Conservation (phyloP, 2,888 invertebrate species). For the Mesorhabditis spiculigera region DNA sequence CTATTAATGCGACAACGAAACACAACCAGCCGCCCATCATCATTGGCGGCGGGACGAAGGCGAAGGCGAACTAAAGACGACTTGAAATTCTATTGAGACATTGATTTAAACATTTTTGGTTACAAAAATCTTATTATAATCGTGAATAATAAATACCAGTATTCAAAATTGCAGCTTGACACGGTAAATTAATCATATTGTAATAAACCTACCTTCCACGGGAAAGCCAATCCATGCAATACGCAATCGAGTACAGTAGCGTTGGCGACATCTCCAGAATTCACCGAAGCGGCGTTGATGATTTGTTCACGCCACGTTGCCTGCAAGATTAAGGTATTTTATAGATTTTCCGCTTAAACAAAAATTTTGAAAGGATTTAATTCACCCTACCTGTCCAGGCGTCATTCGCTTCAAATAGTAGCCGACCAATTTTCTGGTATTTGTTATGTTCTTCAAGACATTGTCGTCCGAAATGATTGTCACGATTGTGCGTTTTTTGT, state of each 20-base stretch:
- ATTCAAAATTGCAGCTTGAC: too few relatives aligned
- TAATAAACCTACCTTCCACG: too few relatives aligned
- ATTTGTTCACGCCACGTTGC: conserved; percentile 46
- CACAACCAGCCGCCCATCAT: conserved; percentile 67
- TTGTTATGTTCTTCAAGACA: conserved; percentile 42
- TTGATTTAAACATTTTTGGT: not conserved
- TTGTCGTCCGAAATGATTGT: conserved; percentile 67
- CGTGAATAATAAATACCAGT: too few relatives aligned
- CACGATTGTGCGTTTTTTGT: conserved; percentile 59
- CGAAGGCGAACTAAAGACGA: conserved; percentile 60
- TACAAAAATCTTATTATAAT: too few relatives aligned
- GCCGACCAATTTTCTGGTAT: conserved; percentile 36
- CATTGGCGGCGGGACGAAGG: conserved; percentile 65
- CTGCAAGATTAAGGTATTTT: conserved; percentile 52
- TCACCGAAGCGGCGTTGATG: conserved; percentile 66
- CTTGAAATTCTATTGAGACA: not conserved
- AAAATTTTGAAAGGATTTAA: too few relatives aligned
- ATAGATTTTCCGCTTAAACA: not conserved
- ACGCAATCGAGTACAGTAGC: conserved; percentile 65
- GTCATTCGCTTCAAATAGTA: conserved; percentile 38
- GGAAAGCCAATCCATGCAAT: conserved; percentile 62
- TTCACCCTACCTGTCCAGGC: conserved; percentile 35
- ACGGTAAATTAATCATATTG: too few relatives aligned
- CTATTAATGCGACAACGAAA: conserved; percentile 64
- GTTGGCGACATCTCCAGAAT: conserved; percentile 66